These are phyloP conservation scores for Nibea coibor DNA, from an alignment of 2,113 vertebrate genomes.

Conservation along the genomic window DNA sequence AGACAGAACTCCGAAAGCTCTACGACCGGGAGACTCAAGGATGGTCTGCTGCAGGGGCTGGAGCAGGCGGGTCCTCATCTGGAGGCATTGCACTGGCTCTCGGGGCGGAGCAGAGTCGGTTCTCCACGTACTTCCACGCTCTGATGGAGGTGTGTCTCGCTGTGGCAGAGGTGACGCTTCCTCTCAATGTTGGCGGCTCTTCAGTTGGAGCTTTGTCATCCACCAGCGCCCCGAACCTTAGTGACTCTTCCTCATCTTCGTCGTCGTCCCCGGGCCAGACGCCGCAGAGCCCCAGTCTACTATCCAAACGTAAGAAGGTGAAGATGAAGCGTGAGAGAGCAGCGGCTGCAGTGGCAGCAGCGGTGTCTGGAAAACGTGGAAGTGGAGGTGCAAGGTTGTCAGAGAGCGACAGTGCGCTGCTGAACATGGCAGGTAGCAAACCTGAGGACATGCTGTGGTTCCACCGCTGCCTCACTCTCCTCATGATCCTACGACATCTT, in stretches of 20 bases:
- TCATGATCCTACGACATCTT: slow-evolving; percentile 96
- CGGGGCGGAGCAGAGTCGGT: slow-evolving; percentile 90
- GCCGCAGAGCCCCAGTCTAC: slow-evolving; percentile 94
- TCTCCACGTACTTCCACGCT: slow-evolving; percentile 97
- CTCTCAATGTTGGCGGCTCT: slow-evolving; percentile 90
- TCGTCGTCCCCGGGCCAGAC: slow-evolving; percentile 97
- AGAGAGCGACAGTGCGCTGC: slow-evolving; percentile 87
- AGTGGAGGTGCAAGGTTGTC: slow-evolving; percentile 74
- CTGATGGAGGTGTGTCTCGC: slow-evolving; percentile 97
- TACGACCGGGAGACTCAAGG: slow-evolving; percentile 95
- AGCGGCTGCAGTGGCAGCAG: slow-evolving; percentile 80
- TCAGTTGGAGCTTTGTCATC: slow-evolving; percentile 89
- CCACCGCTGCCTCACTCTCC: slow-evolving; percentile 94
- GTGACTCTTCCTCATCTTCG: slow-evolving; percentile 95
- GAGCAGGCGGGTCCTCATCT: slow-evolving; percentile 78
- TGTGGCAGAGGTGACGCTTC: slow-evolving; percentile 95
- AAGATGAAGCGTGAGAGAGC: slow-evolving; percentile 98
- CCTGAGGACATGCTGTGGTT: slow-evolving; percentile 99
- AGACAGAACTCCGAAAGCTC: slow-evolving; percentile 95
- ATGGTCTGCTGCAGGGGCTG: slow-evolving; percentile 86
- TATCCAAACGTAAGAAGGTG: slow-evolving; percentile 97
- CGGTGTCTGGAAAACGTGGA: slow-evolving; percentile 86
- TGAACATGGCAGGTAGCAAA: slow-evolving; percentile 94
- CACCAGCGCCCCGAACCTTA: slow-evolving; percentile 90
- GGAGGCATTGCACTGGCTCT: slow-evolving; percentile 79